A percentile compares a stretch with the other conserved stretches of the same genome.
These are phyloP conservation scores for Pipa parva DNA, from an alignment of 2,113 vertebrate genomes.

Conservation along the genomic window DNA sequence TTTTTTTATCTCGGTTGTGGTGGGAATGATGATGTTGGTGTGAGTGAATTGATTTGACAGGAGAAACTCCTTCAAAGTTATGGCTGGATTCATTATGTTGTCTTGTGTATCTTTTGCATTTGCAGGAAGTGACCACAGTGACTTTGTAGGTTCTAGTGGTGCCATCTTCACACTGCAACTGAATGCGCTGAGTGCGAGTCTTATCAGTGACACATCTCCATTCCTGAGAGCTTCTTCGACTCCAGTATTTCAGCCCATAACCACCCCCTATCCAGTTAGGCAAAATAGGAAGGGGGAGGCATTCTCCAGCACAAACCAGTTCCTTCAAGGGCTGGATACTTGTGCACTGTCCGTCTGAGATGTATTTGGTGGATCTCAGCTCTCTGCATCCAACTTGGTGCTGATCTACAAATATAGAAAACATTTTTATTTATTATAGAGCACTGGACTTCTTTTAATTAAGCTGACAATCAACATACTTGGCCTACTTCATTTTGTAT, in stretches of 20 bases:
- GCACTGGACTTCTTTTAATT: too few species aligned
- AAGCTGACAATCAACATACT: not conserved
- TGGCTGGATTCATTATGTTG: constrained; percentile 86
- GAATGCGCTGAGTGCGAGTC: constrained; percentile 84
- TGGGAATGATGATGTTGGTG: constrained; percentile 66
- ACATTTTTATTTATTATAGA: not conserved
- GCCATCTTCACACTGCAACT: constrained; percentile 85
- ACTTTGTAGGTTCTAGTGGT: constrained; percentile 90
- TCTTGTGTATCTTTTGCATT: constrained; percentile 85
- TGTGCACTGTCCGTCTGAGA: constrained; percentile 92
- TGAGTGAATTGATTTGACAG: constrained; percentile 72
- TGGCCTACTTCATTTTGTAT: not conserved
- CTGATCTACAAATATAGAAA: constrained; percentile 59
- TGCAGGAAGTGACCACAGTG: constrained; percentile 88
- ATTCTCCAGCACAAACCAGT: constrained; percentile 90
- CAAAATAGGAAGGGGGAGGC: constrained; percentile 82
- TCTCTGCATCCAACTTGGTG: constrained; percentile 87
- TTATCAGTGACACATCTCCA: constrained; percentile 93
- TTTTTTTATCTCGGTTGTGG: constrained; percentile 71
- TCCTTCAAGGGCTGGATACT: constrained; percentile 89
- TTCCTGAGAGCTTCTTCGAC: constrained; percentile 75
- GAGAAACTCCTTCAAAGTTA: constrained; percentile 74
- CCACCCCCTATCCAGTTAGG: constrained; percentile 91
- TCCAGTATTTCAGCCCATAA: constrained; percentile 81
- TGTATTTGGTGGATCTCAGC: constrained; percentile 89